Conservation (phyloP, 2,797 vertebrate genomes). For the Lutjanus campechanus region DNA sequence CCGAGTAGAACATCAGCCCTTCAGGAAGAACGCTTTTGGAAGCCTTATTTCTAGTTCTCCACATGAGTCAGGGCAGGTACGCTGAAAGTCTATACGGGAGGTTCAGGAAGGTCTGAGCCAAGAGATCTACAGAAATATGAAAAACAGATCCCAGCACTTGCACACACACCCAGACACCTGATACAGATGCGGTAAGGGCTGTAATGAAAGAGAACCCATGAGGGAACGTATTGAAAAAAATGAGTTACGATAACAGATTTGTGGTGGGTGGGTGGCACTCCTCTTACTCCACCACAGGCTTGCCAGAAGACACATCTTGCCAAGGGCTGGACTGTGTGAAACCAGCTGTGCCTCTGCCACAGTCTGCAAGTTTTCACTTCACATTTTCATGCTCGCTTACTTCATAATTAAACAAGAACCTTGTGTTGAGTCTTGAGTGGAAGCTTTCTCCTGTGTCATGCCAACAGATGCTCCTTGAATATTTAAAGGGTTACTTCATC, state of each 20-base stretch:
- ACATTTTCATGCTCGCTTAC: constrained; percentile 33
- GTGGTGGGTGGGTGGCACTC: constrained; percentile 42
- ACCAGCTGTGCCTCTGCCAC: constrained; percentile 30
- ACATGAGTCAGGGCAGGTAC: constrained; percentile 2
- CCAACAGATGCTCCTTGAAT: constrained; percentile 23
- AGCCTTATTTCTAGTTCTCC: neutral
- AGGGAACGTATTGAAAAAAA: constrained; percentile 57
- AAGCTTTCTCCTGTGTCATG: constrained; percentile 10
- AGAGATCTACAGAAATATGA: constrained; percentile 56
- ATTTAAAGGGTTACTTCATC: no score
- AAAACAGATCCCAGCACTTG: constrained; percentile 64
- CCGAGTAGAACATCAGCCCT: no score
- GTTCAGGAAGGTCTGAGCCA: constrained; percentile 32
- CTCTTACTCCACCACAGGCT: constrained; percentile 27
- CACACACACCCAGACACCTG: constrained; percentile 71
- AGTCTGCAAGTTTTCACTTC: constrained; percentile 44
- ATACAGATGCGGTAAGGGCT: constrained; percentile 60
- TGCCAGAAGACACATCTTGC: constrained; percentile 36
- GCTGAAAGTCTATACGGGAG: constrained; percentile 23
- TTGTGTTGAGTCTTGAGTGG: constrained; percentile 18
- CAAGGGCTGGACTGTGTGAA: constrained; percentile 20
- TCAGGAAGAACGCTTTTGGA: no score
- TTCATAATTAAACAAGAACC: constrained; percentile 29
- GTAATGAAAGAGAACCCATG: constrained; percentile 60
- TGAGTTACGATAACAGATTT: constrained; percentile 59